Evolutionary conservation across 2,797 vertebrate genomes (phyloP), one percentile per base, ranked within the genome.

Genomic region (Saxicola maurus): DNA sequence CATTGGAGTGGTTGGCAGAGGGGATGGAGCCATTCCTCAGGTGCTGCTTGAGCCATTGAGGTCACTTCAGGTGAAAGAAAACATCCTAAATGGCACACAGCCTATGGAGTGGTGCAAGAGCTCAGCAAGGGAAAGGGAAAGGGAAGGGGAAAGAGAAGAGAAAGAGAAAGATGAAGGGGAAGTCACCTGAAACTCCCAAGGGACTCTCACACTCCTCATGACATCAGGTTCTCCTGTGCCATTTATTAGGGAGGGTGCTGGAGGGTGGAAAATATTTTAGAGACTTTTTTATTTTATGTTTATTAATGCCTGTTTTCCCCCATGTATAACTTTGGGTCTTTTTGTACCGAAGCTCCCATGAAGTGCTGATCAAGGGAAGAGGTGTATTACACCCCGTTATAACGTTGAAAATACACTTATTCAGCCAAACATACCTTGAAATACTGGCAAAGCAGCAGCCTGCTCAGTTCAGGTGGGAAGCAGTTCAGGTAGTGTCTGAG

Each of bases 301-400:
- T 75, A 49, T 82, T 83, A 52, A 30, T 46, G 38, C 33, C 65
- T 75, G 17, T 9, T 85, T 68, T 45, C 55, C 33, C 4, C 37
- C 24, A 10, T 10, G 5, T 43, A 8, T 40, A 64, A 40, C 61
- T 82, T 88, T 27, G 52, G 56, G 56, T 48, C 23, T 91, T 89
- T 91, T 89, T 59, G 57, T 67, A 84, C 60, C 75, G 75, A 80
- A 83, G 67, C 7, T 10, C 40, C 56, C 74, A 49, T 31, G 57
- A 92, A 69, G 57, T 88, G 72, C 48, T 80, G 75, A 45, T 79
- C 79, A 82, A 89, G 71, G 79, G 82, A 82, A 92, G 75, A 85
- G 87, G 76, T 33, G 57, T 45, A 93, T 77, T 83, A 55, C 64
- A 89, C 25, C 59, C 74, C 17, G 4, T 52, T 65, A 52, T 69